A percentile compares a stretch with the other conserved stretches of the same genome.
Evolutionary conservation across 2,113 vertebrate genomes (phyloP).

Genomic region (Mellivora capensis): DNA sequence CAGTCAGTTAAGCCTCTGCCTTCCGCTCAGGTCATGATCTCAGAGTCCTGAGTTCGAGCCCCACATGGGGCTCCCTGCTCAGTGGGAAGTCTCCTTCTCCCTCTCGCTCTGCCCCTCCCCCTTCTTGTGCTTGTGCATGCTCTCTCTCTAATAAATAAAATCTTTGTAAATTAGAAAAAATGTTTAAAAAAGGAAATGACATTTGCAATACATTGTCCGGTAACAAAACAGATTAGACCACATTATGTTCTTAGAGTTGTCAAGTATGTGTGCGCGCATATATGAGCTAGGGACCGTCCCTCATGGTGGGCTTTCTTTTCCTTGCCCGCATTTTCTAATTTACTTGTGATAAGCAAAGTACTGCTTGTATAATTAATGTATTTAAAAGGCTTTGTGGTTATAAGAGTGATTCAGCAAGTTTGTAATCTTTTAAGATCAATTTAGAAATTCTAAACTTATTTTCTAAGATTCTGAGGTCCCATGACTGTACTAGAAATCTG

Average conservation of each 20-base stretch:
- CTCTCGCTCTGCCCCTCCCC: neutral
- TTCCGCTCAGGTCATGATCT: neutral
- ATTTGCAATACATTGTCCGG: neutral
- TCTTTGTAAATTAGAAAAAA: too few species aligned
- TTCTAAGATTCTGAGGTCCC: neutral
- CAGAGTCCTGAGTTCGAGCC: neutral
- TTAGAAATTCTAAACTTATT: neutral
- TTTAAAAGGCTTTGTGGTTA: neutral
- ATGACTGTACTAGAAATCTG: neutral
- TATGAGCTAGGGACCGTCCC: neutral
- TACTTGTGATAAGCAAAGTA: neutral
- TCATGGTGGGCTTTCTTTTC: neutral
- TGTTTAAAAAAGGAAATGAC: neutral
- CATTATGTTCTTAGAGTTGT: neutral
- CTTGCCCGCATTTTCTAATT: neutral
- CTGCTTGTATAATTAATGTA: neutral
- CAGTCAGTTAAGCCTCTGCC: neutral
- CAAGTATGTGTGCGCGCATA: fast-evolving
- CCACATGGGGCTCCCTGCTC: neutral
- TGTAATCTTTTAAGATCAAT: neutral
- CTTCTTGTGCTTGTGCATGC: neutral
- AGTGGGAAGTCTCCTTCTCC: neutral
- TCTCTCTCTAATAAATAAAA: neutral
- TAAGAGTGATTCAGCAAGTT: neutral
- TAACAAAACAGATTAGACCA: neutral